These are phyloP conservation scores for Cecropterus lyciades DNA, from an alignment of 1,140 invertebrate genomes.

Conservation along the genomic window DNA sequence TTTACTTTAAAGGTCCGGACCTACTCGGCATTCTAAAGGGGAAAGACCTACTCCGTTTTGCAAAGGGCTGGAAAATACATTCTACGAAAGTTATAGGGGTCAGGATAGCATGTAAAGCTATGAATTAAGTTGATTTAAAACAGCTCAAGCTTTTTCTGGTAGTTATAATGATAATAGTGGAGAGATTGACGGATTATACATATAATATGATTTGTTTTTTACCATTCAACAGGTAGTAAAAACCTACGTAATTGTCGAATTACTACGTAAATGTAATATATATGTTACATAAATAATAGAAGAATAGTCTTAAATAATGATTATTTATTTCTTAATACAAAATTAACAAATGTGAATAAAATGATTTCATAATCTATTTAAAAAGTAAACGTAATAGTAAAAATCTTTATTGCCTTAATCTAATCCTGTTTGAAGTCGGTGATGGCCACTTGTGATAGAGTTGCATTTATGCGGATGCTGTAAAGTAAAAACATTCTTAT, in stretches of 20 bases:
- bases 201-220: no score
- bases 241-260: no score
- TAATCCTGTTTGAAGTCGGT: slow-evolving; percentile 11
- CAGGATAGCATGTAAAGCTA: slow-evolving; percentile 39
- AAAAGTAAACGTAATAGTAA: slow-evolving; percentile 11
- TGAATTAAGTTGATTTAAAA: slow-evolving; percentile 43
- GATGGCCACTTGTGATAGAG: slow-evolving; percentile 5
- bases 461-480: slow-evolving; percentile 45
- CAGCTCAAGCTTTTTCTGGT: slow-evolving; percentile 30
- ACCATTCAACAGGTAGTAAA: no score
- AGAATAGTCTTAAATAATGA: slow-evolving; percentile 12
- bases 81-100: slow-evolving; percentile 48
- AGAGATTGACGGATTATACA: no score
- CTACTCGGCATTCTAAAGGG: slow-evolving; percentile 21
- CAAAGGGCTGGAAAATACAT: no score
- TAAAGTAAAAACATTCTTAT: slow-evolving; percentile 13
- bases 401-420: slow-evolving; percentile 12
- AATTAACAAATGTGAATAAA: slow-evolving; percentile 31
- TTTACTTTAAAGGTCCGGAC: slow-evolving; percentile 48
- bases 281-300: slow-evolving; percentile 2
- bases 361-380: slow-evolving; percentile 23
- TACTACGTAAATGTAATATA: no score
- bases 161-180: no score
- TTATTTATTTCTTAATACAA: slow-evolving; percentile 32
- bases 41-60: no score